Evolutionary conservation across 92 coral and sea anemone genomes (phyloP), one percentile per base, ranked within the genome.

Genomic region (Epizoanthus illoricatus): DNA sequence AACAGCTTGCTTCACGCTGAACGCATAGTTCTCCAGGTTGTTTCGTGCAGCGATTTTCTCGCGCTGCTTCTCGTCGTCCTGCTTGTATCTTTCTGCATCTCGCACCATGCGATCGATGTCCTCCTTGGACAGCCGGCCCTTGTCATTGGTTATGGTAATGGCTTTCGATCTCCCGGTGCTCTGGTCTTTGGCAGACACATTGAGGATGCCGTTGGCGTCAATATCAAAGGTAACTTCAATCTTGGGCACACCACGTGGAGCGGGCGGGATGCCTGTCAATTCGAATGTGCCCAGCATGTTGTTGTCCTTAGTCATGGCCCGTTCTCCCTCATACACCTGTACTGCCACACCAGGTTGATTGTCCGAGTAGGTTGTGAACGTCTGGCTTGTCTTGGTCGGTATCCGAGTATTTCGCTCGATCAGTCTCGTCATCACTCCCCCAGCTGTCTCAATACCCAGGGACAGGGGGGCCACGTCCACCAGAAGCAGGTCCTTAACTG

Each of bases 161-260:
- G 87, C 71, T 56, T 84, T 84, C 40, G 80, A 71, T 72, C 61
- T 92, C 1, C 93, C 92, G 4, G 91, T 92, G 88, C 97, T 92
- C 76, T 85, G 69, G 86, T 92, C 93, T 81, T 88, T 87, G 75
- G 97, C 92, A 33, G 97, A 85, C 24, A 92, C 97, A 57, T 85
- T 88, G 40, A 92, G 84, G 88, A 90, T 92, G 6, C 97, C 97
- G 66, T 92, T 85, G 42, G 97, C 93, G 71, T 92, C 91, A 39
- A 92, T 75, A 39, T 92, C 89, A 39, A 90, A 92, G 23, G 90
- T 85, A 45, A 92, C 93, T 66, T 92, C 90, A 64, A 90, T 90
- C 83, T 88, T 84, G 63, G 97, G 94, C 57, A 92, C 94, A 33
- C 94, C 94, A 23, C 97, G 86, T 19, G 92, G 97, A 7, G 94